Percentiles rank a stretch among this genome's conserved stretches.
Conservation (phyloP, 1,140 invertebrate species). For the Neuroterus valhalla region DNA sequence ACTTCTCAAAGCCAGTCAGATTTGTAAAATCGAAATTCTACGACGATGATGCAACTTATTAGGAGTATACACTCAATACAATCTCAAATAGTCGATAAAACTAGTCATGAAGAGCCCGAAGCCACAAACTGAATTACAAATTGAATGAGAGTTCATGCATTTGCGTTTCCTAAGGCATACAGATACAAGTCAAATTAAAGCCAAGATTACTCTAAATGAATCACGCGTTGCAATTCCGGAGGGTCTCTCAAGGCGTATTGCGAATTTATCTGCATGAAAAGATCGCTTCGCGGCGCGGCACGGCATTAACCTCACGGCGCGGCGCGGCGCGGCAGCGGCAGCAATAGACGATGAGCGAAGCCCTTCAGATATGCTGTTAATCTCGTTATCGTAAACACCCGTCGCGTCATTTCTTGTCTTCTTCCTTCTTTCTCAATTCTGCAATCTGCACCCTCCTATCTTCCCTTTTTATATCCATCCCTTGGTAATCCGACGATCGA, state of each 20-base stretch:
- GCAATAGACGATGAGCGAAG: slow-evolving; percentile 35
- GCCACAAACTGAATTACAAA: slow-evolving; percentile 45
- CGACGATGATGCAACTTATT: too few species aligned
- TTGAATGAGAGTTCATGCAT: slow-evolving; percentile 33
- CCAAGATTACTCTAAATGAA: slow-evolving; percentile 42
- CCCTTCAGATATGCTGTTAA: slow-evolving; percentile 46
- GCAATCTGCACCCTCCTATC: not conserved
- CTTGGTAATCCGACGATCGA: slow-evolving; percentile 11
- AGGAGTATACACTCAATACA: too few species aligned
- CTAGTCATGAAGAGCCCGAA: slow-evolving; percentile 29
- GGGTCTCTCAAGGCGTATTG: slow-evolving; percentile 42
- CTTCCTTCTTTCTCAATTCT: not conserved
- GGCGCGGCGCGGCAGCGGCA: slow-evolving; percentile 4
- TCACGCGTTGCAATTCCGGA: slow-evolving; percentile 31
- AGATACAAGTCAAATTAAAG: slow-evolving; percentile 44
- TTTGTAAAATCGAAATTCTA: too few species aligned
- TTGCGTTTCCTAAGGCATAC: slow-evolving; percentile 33
- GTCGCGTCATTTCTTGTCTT: slow-evolving; percentile 41
- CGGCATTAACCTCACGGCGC: slow-evolving; percentile 24
- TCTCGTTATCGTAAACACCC: slow-evolving; percentile 53
- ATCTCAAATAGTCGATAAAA: too few species aligned
- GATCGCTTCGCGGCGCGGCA: slow-evolving; percentile 3
- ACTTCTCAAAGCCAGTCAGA: too few species aligned
- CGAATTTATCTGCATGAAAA: slow-evolving; percentile 42
- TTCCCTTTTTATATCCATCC: not conserved